These are phyloP conservation scores for Paratrypauchen microcephalus DNA, from an alignment of 2,797 vertebrate species.

Conservation along the genomic window DNA sequence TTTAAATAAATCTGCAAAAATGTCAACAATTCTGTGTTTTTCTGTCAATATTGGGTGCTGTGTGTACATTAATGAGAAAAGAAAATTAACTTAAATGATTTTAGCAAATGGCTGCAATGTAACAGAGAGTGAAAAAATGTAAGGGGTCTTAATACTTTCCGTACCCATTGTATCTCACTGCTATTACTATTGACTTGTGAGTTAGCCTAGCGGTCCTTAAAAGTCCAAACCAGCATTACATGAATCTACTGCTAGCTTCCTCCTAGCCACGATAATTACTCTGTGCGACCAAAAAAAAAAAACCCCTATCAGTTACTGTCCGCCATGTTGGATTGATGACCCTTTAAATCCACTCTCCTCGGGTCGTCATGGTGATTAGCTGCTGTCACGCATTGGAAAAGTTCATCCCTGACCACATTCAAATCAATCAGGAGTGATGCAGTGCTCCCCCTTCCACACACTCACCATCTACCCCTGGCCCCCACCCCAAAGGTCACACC, in stretches of 20 bases:
- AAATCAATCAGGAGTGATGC: constrained; percentile 63
- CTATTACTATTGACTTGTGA: too few species aligned
- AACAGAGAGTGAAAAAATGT: too few species aligned
- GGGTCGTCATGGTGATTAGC: constrained; percentile 50
- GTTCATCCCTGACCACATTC: constrained; percentile 46
- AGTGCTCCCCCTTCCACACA: constrained; percentile 34
- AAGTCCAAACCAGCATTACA: not conserved
- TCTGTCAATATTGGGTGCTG: too few species aligned
- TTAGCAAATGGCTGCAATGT: too few species aligned
- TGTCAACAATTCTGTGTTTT: too few species aligned
- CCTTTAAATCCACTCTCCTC: constrained; percentile 46
- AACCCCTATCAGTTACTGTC: not conserved
- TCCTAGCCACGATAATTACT: not conserved
- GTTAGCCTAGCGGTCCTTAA: too few species aligned
- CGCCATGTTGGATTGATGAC: constrained; percentile 27
- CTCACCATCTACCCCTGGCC: constrained; percentile 55
- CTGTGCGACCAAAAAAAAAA: not conserved
- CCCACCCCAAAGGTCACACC: constrained; percentile 60
- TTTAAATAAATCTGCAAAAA: too few species aligned
- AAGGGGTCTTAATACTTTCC: too few species aligned
- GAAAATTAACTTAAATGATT: too few species aligned
- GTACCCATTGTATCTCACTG: too few species aligned
- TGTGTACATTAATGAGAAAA: too few species aligned
- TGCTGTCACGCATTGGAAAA: constrained; percentile 60
- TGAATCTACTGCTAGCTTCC: not conserved